Conservation (phyloP, 2,113 vertebrate species). For the Motacilla alba region DNA sequence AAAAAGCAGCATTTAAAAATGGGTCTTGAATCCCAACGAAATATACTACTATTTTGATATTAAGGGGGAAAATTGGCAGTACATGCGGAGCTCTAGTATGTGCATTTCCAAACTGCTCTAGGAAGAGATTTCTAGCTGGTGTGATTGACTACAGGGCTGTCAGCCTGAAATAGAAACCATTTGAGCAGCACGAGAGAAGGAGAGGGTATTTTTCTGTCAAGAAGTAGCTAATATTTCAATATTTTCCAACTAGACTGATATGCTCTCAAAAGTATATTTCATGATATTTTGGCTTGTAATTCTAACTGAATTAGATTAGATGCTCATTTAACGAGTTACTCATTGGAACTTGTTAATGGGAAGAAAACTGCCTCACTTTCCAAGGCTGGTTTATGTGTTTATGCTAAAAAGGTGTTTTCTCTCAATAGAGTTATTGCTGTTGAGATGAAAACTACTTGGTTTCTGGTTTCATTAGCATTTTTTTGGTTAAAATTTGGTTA, state of each 20-base stretch:
- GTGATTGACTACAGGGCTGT: background rate
- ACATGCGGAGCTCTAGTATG: background rate
- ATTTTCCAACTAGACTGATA: background rate
- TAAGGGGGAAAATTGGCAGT: background rate
- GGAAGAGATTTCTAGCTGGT: background rate
- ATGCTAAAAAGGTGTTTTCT: background rate
- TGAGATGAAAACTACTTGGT: background rate
- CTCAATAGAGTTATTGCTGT: background rate
- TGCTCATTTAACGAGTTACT: background rate
- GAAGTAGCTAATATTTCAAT: background rate
- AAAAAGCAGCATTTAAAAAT: background rate
- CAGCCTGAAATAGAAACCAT: background rate
- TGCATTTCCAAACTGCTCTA: background rate
- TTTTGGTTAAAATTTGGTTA: background rate
- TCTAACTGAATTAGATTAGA: background rate
- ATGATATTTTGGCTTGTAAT: background rate
- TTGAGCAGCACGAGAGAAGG: background rate
- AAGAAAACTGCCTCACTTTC: background rate
- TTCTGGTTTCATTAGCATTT: background rate
- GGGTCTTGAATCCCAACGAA: background rate
- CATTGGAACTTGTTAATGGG: background rate
- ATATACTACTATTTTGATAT: background rate
- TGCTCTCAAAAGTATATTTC: background rate
- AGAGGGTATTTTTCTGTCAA: conserved; percentile 4
- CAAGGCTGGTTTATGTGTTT: background rate